Evolutionary conservation across 1,140 invertebrate species (phyloP).

Genomic region (Caenorhabditis remanei): DNA sequence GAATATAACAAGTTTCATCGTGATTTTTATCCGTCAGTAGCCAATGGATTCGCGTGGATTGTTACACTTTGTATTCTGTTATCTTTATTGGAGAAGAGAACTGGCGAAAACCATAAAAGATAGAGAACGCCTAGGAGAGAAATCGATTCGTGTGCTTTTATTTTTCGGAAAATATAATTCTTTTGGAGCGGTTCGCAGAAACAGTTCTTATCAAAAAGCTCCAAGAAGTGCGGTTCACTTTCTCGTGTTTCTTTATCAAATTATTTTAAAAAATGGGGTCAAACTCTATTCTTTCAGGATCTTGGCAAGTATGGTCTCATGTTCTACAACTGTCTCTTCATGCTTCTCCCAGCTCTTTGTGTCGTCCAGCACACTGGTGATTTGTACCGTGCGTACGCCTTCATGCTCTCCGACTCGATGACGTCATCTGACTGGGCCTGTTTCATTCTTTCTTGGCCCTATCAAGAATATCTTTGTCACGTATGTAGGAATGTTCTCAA

Average conservation of each 20-base stretch:
- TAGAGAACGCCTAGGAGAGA: too few relatives aligned
- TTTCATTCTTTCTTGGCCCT: conserved; percentile 92
- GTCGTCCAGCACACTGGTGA: conserved; percentile 87
- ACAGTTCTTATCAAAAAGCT: too few relatives aligned
- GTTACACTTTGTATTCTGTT: conserved; percentile 74
- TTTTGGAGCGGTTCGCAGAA: too few relatives aligned
- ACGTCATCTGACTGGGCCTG: conserved; percentile 86
- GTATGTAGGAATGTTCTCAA: conserved; percentile 91
- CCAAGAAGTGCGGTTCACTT: too few relatives aligned
- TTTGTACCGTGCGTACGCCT: conserved; percentile 81
- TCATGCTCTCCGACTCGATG: conserved; percentile 68
- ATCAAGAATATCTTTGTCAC: conserved; percentile 85
- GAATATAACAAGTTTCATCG: not conserved
- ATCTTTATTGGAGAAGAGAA: too few relatives aligned
- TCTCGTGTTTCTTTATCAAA: too few relatives aligned
- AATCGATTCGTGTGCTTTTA: too few relatives aligned
- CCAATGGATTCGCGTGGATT: conserved; percentile 74
- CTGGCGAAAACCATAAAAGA: too few relatives aligned
- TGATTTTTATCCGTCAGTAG: not conserved
- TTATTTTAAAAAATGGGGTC: too few relatives aligned
- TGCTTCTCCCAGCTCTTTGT: conserved; percentile 86
- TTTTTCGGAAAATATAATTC: too few relatives aligned
- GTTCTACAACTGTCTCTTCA: conserved; percentile 96
- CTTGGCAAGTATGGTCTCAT: conserved; percentile 95
- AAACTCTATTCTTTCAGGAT: conserved; percentile 83